Base-by-base conservation (phyloP, 2,113 vertebrate genomes). In the Varanus salvator region DNA sequence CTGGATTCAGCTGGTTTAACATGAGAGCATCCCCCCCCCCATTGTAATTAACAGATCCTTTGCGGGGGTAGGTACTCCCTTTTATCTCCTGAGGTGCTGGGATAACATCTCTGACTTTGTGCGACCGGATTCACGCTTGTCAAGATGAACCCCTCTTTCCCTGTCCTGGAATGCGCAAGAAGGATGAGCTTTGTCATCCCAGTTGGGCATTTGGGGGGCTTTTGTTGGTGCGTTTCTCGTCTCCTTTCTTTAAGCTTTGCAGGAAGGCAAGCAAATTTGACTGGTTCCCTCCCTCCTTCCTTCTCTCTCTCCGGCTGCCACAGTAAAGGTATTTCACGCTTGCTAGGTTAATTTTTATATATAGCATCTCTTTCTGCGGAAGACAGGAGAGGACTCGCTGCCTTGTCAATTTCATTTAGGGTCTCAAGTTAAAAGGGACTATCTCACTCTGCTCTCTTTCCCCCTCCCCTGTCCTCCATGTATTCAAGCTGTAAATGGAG, bases 261-360 rank as follows among this genome's bases (percentile, higher is more conserved):
- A 23, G 50, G 68, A 38, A 75, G 0, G 8, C 6, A 74, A 74
- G 5, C 34, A 52, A 14, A 83, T 3, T 2, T 15, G 50, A 7
- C 17, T 6, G 1, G 25, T 14, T 3, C 3, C 1, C n/a, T 11
- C 23, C 7, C 8, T 14, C 34, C n/a, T 0, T 4, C n/a, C 4
- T 3, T 6, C 31, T 7, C 52, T 2, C 6, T 19, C 27, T 1
- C 29, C 44, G 6, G 44, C 76, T 27, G 1, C 68, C 52, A 21
- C n/a, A 8, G 8, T 17, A 8, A 9, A 0, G 6, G n/a, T 50
- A 27, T 66, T 83, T 44, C 68, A 76, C 23, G 81, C 72, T 34
- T 48, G 85, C 25, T 60, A 25, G 54, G 57, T 78, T 77, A 31
- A 29, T 48, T 44, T 64, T 64, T 27, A 29, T 68, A 11, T 6